phyloP scores from a whole-genome alignment of 2,113 vertebrate species.

The Noctilio leporinus region DNA sequence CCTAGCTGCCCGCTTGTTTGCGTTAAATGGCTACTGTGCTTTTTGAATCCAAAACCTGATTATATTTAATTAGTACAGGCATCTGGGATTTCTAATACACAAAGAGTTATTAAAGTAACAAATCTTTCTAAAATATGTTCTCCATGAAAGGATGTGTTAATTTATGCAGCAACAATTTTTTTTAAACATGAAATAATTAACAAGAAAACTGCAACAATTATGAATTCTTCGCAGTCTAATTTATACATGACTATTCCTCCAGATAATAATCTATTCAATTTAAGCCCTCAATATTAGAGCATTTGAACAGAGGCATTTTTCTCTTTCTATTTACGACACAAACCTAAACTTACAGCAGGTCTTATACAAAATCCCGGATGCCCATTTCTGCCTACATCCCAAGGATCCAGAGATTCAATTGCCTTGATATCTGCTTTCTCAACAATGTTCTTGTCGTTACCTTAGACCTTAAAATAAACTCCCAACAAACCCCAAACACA shows the following conservation, averaged over 20 bases:
- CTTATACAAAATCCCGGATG: background rate
- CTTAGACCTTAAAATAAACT: background rate
- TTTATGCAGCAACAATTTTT: constrained; percentile 72
- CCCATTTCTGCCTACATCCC: background rate
- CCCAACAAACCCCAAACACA: background rate
- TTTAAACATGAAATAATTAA: constrained; percentile 75
- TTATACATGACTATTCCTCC: constrained; percentile 66
- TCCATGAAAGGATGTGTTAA: constrained; percentile 72
- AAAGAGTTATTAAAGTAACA: constrained; percentile 76
- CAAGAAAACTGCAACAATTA: constrained; percentile 72
- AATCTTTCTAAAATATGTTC: constrained; percentile 76
- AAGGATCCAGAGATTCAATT: constrained; percentile 5
- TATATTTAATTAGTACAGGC: constrained; percentile 72
- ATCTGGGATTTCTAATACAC: constrained; percentile 76
- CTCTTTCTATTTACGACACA: constrained; percentile 52
- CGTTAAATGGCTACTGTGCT: constrained; percentile 67
- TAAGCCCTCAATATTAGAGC: constrained; percentile 50
- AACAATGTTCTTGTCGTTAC: background rate
- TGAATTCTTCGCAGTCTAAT: constrained; percentile 68
- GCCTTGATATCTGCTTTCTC: background rate
- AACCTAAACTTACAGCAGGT: constrained; percentile 4
- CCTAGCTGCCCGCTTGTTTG: constrained; percentile 60
- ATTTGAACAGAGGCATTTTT: constrained; percentile 54
- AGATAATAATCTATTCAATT: constrained; percentile 67
- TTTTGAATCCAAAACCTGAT: constrained; percentile 70